phyloP scores from a whole-genome alignment of 2,888 invertebrate species.

The Lasioglossum pauxillum region DNA sequence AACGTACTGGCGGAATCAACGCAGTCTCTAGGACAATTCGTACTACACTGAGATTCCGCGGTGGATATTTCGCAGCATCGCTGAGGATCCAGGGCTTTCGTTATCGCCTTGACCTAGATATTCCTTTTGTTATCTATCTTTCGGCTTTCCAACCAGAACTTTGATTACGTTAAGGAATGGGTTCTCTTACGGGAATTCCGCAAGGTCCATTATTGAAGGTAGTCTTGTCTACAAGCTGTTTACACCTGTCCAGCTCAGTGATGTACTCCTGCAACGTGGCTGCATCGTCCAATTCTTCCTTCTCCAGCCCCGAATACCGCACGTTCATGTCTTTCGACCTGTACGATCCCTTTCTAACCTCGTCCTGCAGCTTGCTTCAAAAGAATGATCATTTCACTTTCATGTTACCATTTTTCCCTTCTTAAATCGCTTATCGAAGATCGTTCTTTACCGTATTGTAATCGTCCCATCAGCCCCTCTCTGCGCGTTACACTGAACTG shows the following conservation, averaged over 20 bases:
- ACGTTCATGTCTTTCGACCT: background rate
- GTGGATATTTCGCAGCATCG: slow-evolving; percentile 12
- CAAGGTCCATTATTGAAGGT: background rate
- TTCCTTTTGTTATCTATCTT: background rate
- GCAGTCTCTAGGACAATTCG: slow-evolving; percentile 48
- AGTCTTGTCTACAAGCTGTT: slow-evolving; percentile 16
- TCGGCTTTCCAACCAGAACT: background rate
- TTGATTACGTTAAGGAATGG: background rate
- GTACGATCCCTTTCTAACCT: background rate
- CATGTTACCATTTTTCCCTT: background rate
- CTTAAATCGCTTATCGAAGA: background rate
- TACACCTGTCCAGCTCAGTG: slow-evolving; percentile 41
- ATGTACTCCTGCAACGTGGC: slow-evolving; percentile 36
- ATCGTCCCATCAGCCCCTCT: too few relatives aligned
- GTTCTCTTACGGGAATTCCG: slow-evolving; percentile 40
- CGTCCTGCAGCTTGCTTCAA: slow-evolving; percentile 48
- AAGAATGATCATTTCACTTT: background rate
- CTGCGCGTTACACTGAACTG: background rate
- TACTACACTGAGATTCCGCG: slow-evolving; percentile 27
- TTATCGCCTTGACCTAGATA: slow-evolving; percentile 42
- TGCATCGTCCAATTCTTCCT: background rate
- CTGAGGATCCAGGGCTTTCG: background rate
- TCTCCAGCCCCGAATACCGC: background rate
- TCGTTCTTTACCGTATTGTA: slow-evolving; percentile 31
- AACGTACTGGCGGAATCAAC: background rate